Base-by-base conservation (phyloP, 2,888 invertebrate species). In the Geotrupes spiniger region DNA sequence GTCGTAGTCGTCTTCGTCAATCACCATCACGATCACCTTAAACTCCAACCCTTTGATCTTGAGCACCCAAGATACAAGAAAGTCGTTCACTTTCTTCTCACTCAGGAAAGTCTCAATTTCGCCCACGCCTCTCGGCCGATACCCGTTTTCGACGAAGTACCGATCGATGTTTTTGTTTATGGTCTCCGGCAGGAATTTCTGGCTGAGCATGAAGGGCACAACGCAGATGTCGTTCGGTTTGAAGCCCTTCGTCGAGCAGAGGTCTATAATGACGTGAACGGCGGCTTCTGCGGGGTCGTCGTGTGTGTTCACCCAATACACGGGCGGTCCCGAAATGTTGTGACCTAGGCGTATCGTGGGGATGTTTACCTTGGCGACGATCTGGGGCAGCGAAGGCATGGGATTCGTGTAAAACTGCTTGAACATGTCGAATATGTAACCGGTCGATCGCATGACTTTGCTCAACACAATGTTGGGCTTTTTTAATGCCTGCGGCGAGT, bases 1-100 rank as follows among this genome's bases (percentile, higher is more conserved):
- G 49, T 71, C 69, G 48, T 68, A 71, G 56, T 71, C 70, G 36
- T 67, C 69, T n/a, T 66, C 64, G 47, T 70, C 70, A 10, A 71
- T 61, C 3, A 62, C 66, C 51, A 71, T 63, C 3, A 72, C 57
- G 2, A 72, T 70, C 1, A 70, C 68, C 51, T 70, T 71, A 58
- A 71, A 72, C 46, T 72, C 71, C 44, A 72, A 57, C 1, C 71
- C 71, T 55, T 72, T 72, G 5, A 70, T 66, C 5, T 68, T 54
- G 27, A 71, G 55, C 9, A 64, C 66, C 71, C 71, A 71, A 4
- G 70, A 60, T 21, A 70, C 59, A 5, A 71, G 51, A 52, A 71
- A 70, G 36, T 65, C 59, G 46, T 66, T 66, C 3, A 64, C 57
- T 40, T 63, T 61, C 25, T 54, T 61, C 36, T 62, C 52, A 10